Evolutionary conservation across 2,888 invertebrate genomes (phyloP), one percentile per base, ranked within the genome.

Genomic region (Heteromurus nitidus): DNA sequence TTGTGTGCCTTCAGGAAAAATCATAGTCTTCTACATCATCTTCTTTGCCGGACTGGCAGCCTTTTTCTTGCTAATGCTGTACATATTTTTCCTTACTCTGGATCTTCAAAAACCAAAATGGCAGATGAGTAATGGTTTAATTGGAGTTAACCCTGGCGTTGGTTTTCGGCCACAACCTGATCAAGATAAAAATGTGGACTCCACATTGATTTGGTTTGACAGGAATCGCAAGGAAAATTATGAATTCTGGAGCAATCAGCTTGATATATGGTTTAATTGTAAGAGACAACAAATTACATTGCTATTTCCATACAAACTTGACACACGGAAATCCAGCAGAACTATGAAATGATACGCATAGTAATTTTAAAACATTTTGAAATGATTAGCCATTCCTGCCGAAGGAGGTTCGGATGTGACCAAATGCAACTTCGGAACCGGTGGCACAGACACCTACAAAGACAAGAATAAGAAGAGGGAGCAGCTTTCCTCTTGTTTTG

Each of bases 131-230:
- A 91, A 93, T 83, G 96, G 97, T 58, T 90, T 97, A 88, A 97
- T 98, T 88, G 97, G 97, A 86, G 93, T 92, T 88, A 98, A 98
- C 91, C 99, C 99, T 90, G 98, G 87, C 26, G 79, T 99, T 88
- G 98, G 98, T 86, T 99, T 98, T 91, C 93, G 98, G 89, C 99
- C 99, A 84, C 96, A 96, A 95, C 97, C 98, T 11, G 87, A 87
- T 74, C 93, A 96, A 87, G 95, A 95, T 88, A 93, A 93, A 82
- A 96, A 97, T 89, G 96, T 97, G 87, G 97, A 97, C 90, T 98
- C 97, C 89, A 98, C 99, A 85, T 93, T 99, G 88, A 95, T 99
- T 90, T 96, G 97, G 94, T 98, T 96, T 92, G 95, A 94, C 90
- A 92, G 93, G 85, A 69, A 74, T 13, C 28, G 70, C 31, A 18